A percentile compares a stretch with the other conserved stretches of the same genome.
phyloP scores from a whole-genome alignment of 2,113 vertebrate species.

The Ptilonorhynchus violaceus region DNA sequence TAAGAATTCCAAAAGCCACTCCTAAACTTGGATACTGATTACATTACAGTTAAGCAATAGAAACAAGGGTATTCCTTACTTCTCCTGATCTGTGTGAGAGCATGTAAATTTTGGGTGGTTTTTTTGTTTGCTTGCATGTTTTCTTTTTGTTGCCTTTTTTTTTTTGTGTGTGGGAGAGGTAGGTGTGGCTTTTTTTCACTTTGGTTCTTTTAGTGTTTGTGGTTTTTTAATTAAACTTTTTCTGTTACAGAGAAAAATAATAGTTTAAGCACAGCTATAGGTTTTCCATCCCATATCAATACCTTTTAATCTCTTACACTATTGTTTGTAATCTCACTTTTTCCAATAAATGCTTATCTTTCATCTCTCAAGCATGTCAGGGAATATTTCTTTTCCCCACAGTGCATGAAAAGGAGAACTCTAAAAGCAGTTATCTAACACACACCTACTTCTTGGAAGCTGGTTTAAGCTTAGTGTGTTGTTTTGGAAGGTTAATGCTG shows the following conservation, averaged over 20 bases:
- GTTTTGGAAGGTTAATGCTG: neutral
- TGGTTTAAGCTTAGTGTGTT: neutral
- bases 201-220: neutral
- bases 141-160: neutral
- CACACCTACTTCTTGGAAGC: neutral
- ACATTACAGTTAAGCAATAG: accelerated
- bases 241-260: neutral
- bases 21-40: neutral
- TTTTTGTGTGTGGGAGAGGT: accelerated
- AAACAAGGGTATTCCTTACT: neutral
- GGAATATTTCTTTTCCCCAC: neutral
- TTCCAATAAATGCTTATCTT: neutral
- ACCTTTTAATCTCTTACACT: neutral
- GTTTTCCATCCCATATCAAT: neutral
- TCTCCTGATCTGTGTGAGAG: neutral
- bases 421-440: neutral
- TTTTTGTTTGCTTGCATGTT: neutral
- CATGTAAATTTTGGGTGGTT: neutral
- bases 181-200: neutral
- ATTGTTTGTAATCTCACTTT: neutral
- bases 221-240: neutral
- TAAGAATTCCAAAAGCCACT: neutral
- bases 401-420: neutral
- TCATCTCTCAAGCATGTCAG: neutral
- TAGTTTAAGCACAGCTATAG: neutral